Evolutionary conservation across 1,140 invertebrate species (phyloP).

Genomic region (Atta cephalotes): DNA sequence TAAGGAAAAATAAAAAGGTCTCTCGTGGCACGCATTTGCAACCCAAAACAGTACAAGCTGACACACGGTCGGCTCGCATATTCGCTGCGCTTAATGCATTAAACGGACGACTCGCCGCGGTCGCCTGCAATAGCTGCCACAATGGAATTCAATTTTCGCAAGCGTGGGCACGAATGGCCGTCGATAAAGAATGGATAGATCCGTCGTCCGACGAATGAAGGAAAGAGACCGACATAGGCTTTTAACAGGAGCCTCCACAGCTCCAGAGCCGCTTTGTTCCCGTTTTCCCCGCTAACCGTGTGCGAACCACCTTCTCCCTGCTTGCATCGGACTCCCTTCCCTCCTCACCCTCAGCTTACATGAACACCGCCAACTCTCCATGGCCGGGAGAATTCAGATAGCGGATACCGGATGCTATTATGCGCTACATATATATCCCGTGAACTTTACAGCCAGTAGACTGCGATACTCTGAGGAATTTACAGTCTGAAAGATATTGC

Average conservation of each 20-base stretch:
- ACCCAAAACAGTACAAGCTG: constrained; percentile 51
- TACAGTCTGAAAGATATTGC: constrained; percentile 61
- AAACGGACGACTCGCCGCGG: constrained; percentile 37
- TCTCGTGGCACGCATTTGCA: constrained; percentile 21
- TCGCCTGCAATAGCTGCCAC: constrained; percentile 44
- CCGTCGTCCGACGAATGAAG: background rate
- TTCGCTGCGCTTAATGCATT: constrained; percentile 45
- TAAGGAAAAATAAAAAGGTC: background rate
- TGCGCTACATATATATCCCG: constrained; percentile 39
- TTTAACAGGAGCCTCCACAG: background rate
- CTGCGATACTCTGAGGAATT: constrained; percentile 59
- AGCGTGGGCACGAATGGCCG: constrained; percentile 46
- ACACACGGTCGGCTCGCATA: constrained; percentile 22
- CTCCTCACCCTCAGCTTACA: background rate
- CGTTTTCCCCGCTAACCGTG: background rate
- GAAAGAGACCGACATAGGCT: background rate
- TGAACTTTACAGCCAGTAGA: constrained; percentile 53
- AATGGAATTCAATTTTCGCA: constrained; percentile 66
- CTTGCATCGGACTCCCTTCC: background rate
- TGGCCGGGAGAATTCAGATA: constrained; percentile 47
- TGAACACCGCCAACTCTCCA: constrained; percentile 25
- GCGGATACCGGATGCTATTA: constrained; percentile 54
- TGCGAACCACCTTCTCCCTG: background rate
- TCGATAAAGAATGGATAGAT: constrained; percentile 56
- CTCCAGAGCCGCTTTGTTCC: background rate